A percentile compares a stretch with the other conserved stretches of the same genome.
phyloP scores from a whole-genome alignment of 1,140 invertebrate species.

The Dinothrombium tinctorium region DNA sequence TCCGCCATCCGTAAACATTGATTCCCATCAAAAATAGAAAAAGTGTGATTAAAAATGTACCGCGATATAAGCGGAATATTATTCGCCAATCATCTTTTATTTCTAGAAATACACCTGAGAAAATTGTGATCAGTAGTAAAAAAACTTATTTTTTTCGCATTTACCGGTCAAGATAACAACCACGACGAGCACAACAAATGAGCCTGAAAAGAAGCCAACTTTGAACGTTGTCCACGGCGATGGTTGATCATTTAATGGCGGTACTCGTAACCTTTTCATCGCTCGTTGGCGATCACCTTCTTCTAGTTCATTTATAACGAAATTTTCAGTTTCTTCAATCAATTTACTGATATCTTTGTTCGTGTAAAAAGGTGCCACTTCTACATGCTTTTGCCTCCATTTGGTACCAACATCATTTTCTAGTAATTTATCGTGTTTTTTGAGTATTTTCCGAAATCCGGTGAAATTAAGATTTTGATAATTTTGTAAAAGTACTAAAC shows the following conservation, averaged over 20 bases:
- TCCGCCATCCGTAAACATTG: constrained; percentile 94
- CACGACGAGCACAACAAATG: constrained; percentile 63
- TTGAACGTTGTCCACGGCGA: constrained; percentile 85
- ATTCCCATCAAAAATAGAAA: constrained; percentile 89
- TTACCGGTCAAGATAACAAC: constrained; percentile 66
- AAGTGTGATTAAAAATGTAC: constrained; percentile 70
- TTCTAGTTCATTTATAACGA: constrained; percentile 75
- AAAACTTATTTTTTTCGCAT: not conserved
- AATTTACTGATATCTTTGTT: constrained; percentile 92
- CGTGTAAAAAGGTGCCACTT: constrained; percentile 77
- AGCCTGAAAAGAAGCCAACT: constrained; percentile 65
- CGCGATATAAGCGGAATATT: constrained; percentile 64
- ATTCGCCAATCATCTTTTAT: constrained; percentile 41
- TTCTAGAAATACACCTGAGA: constrained; percentile 14
- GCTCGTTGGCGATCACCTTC: constrained; percentile 81
- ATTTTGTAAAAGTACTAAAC: constrained; percentile 60
- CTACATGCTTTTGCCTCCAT: constrained; percentile 79
- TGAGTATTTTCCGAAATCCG: constrained; percentile 97
- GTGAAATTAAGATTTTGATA: constrained; percentile 81
- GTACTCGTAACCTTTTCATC: constrained; percentile 88
- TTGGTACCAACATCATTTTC: constrained; percentile 22
- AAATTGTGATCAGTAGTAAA: not conserved
- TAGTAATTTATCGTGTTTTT: constrained; percentile 89
- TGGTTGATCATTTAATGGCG: constrained; percentile 76
- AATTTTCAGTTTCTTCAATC: constrained; percentile 71